Conservation (phyloP, 92 coral and sea anemone species). For the Micromussa lordhowensis region DNA sequence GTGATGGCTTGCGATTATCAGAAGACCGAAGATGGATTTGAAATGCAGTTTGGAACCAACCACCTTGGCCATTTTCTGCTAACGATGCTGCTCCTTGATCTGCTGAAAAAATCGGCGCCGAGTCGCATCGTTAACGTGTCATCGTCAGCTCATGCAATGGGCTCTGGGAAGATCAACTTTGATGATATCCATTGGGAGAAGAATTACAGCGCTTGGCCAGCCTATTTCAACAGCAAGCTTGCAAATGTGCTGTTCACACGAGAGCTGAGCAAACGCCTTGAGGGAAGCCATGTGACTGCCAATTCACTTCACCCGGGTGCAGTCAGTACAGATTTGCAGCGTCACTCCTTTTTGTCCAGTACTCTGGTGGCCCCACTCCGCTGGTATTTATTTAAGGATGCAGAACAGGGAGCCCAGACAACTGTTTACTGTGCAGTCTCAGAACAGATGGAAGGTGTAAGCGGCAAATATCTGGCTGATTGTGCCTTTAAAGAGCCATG, state of each 20-base stretch:
- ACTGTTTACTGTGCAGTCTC: slow-evolving; percentile 82
- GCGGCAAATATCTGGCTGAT: slow-evolving; percentile 82
- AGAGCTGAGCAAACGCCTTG: slow-evolving; percentile 80
- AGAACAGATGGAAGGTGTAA: slow-evolving; percentile 84
- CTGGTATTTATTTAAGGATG: slow-evolving; percentile 75
- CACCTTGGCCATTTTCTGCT: slow-evolving; percentile 95
- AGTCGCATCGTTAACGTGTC: slow-evolving; percentile 82
- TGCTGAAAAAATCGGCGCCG: slow-evolving; percentile 73
- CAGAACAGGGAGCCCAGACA: slow-evolving; percentile 85
- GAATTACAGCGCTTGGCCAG: slow-evolving; percentile 62
- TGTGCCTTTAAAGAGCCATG: slow-evolving; percentile 63
- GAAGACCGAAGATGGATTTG: slow-evolving; percentile 87
- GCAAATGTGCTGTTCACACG: slow-evolving; percentile 88
- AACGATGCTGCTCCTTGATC: slow-evolving; percentile 78
- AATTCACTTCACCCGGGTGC: slow-evolving; percentile 85
- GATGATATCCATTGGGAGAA: slow-evolving; percentile 69
- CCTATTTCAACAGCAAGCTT: slow-evolving; percentile 84
- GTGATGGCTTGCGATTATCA: slow-evolving; percentile 68
- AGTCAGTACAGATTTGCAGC: slow-evolving; percentile 59
- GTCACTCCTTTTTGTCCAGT: slow-evolving; percentile 57
- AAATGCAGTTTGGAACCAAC: slow-evolving; percentile 87
- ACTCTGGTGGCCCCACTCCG: slow-evolving; percentile 5
- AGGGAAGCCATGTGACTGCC: slow-evolving; percentile 82
- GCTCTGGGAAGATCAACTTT: slow-evolving; percentile 62
- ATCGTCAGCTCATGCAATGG: slow-evolving; percentile 57